Evolutionary conservation across 2,113 vertebrate genomes (phyloP), one percentile per base, ranked within the genome.

Genomic region (Salvelinus namaycush): DNA sequence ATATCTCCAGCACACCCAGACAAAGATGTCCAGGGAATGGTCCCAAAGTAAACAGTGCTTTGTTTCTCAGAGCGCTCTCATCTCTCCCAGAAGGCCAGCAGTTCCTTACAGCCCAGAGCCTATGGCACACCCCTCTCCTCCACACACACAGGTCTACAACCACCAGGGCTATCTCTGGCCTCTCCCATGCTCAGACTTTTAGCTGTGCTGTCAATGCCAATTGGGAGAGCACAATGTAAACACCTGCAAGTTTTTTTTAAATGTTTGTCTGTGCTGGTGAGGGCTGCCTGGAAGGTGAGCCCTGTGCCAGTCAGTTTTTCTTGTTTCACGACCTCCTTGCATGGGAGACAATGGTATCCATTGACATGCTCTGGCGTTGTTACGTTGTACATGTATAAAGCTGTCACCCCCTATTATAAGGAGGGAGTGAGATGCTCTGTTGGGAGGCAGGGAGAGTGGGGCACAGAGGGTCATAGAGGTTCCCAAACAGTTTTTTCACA

Each of bases 31-130:
- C 83, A 87, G 93, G 92, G 91, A 92, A 89, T 86, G 70, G 72
- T 91, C 90, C 90, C 93, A 88, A 86, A 85, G 80, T 87, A 92
- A 89, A 88, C 86, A 83, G 73, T 13, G 70, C 87, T 89, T 88
- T 90, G 84, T 90, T 75, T 90, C 87, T 82, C 76, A 87, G 80
- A 83, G 72, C 68, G 86, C 79, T 82, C 87, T 79, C 31, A 79
- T 68, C 26, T 60, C 73, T 76, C 77, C 70, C 70, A 74, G 78
- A 84, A 87, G 82, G 81, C 82, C 76, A 70, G 22, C 76, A 72
- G 72, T 88, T 88, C 90, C 85, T 91, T 66, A 70, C 84, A 76
- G 81, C 83, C 74, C 81, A 83, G 57, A 83, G 79, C 79, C 79
- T 68, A 16, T 68, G 20, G 72, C 64, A 8, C 72, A 22, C 9